A percentile compares a stretch with the other conserved stretches of the same genome.
These are phyloP conservation scores for Trileptium ribeirensis DNA, from an alignment of 2,888 invertebrate genomes.

Conservation along the genomic window DNA sequence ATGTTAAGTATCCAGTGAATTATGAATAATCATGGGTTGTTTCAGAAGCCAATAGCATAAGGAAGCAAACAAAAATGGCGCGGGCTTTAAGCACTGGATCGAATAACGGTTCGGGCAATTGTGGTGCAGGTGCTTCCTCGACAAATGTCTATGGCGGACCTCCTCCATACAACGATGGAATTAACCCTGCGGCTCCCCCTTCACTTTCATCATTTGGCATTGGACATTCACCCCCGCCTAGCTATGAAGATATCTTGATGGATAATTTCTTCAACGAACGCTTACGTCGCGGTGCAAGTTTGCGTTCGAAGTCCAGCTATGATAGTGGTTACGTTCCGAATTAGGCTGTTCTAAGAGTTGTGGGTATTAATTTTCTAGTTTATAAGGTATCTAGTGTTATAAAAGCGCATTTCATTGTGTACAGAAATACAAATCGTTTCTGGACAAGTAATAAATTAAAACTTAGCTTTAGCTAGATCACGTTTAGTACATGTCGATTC, in stretches of 20 bases:
- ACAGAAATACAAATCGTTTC: too few species aligned
- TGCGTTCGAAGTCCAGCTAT: not conserved
- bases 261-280: conserved; percentile 46
- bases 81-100: not conserved
- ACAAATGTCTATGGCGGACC: not conserved
- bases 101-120: too few species aligned
- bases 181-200: conserved; percentile 5
- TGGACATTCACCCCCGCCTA: conserved; percentile 48
- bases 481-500: too few species aligned
- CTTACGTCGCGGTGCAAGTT: not conserved
- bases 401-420: too few species aligned
- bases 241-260: conserved; percentile 47
- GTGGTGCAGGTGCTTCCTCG: not conserved
- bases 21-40: too few species aligned
- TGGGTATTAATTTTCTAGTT: too few species aligned
- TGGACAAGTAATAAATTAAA: too few species aligned
- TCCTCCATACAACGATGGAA: not conserved
- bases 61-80: conserved; percentile 11
- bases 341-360: too few species aligned
- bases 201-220: conserved; percentile 26
- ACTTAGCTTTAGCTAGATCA: too few species aligned
- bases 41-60: conserved; percentile 9
- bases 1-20: too few species aligned
- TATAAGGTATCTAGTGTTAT: too few species aligned
- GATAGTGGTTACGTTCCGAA: not conserved